A percentile compares a stretch with the other conserved stretches of the same genome.
These are phyloP conservation scores for Empidonax alnorum DNA, from an alignment of 2,113 vertebrate species.

Conservation along the genomic window DNA sequence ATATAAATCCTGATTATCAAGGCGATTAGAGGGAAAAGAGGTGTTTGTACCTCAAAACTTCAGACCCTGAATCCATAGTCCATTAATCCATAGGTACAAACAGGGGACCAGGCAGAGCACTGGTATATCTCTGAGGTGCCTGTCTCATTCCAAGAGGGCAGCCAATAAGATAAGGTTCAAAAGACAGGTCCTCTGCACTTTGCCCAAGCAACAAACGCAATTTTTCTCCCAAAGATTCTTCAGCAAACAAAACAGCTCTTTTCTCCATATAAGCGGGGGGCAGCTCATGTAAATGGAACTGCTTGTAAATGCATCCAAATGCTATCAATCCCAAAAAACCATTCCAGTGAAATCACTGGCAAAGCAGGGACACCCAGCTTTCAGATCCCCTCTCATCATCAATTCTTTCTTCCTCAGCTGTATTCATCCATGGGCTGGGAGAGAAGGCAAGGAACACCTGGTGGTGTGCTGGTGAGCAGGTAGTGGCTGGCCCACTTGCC, in stretches of 20 bases:
- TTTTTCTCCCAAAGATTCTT: neutral
- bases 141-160: neutral
- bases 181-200: neutral
- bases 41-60: neutral
- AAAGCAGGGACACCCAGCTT: neutral
- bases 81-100: neutral
- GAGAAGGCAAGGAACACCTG: neutral
- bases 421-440: neutral
- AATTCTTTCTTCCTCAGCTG: neutral
- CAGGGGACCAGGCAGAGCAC: neutral
- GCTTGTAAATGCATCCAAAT: neutral
- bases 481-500: neutral
- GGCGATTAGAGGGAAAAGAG: neutral
- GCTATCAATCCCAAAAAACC: neutral
- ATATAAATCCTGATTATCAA: neutral
- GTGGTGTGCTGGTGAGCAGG: neutral
- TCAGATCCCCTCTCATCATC: neutral
- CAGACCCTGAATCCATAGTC: neutral
- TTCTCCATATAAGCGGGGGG: neutral
- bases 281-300: neutral
- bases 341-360: neutral
- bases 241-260: neutral
- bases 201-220: neutral
- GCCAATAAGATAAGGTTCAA: neutral
- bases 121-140: neutral